These are phyloP conservation scores for Hippocampus barbouri DNA, from an alignment of 2,113 vertebrate species.

Conservation along the genomic window DNA sequence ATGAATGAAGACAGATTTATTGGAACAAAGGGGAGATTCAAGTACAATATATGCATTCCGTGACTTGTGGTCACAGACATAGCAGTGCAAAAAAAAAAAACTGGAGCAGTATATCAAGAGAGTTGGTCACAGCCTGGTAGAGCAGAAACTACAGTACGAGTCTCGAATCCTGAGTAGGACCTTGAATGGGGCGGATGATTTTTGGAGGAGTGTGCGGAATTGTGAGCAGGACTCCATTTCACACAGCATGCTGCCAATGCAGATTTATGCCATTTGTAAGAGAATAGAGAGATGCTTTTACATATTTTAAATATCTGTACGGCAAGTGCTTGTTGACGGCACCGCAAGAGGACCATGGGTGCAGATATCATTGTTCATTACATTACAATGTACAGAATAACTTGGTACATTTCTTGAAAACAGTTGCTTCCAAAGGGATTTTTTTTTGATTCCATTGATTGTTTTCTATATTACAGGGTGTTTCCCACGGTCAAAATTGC, in stretches of 20 bases:
- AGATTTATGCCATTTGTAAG: background rate
- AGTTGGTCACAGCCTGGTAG: background rate
- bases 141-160: background rate
- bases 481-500: too few relatives aligned
- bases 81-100: background rate
- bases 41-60: background rate
- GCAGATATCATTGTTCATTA: too few relatives aligned
- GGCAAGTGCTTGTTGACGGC: too few relatives aligned
- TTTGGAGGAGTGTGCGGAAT: background rate
- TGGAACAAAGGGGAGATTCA: background rate
- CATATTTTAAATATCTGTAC: too few relatives aligned
- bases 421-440: too few relatives aligned
- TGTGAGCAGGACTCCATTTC: background rate
- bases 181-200: background rate
- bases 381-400: too few relatives aligned
- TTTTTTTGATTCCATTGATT: too few relatives aligned
- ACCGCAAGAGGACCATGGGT: too few relatives aligned
- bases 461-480: too few relatives aligned
- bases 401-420: too few relatives aligned
- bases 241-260: background rate
- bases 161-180: background rate
- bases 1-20: slow-evolving; percentile 20
- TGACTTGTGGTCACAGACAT: background rate
- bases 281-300: background rate
- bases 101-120: too few relatives aligned